Conservation (phyloP, 2,797 vertebrate species). For the Lithobates pipiens region DNA sequence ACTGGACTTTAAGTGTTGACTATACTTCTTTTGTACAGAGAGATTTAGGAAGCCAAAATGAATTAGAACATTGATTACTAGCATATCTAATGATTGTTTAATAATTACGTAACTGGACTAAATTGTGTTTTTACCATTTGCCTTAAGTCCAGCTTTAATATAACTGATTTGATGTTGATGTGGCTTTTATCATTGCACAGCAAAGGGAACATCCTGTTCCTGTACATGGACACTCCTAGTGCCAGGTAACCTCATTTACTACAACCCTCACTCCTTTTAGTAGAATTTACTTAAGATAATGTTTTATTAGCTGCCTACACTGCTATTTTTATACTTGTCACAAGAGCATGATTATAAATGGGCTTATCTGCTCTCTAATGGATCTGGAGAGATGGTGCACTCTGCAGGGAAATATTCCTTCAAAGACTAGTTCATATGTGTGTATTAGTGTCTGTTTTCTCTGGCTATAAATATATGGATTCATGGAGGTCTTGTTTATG, state of each 20-base stretch:
- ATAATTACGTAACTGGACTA: background rate
- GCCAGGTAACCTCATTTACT: background rate
- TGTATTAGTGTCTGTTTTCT: background rate
- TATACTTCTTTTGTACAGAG: too few species aligned
- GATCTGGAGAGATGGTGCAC: background rate
- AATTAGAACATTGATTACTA: background rate
- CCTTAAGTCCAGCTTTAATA: background rate
- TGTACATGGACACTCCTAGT: background rate
- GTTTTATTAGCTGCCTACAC: background rate
- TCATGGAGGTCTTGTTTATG: background rate
- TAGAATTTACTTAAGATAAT: slow-evolving; percentile 1
- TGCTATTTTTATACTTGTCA: slow-evolving; percentile 21
- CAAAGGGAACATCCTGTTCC: background rate
- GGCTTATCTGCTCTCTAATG: background rate
- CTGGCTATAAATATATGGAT: background rate
- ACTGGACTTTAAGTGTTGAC: too few species aligned
- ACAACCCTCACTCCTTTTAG: background rate
- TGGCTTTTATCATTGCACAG: background rate
- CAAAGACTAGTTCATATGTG: background rate
- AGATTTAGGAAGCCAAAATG: background rate
- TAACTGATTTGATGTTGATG: background rate
- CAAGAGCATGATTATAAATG: slow-evolving; percentile 3
- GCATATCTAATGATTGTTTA: background rate
- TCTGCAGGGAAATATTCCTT: background rate
- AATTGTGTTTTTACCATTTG: background rate